A percentile compares a stretch with the other conserved stretches of the same genome.
Evolutionary conservation across 2,113 vertebrate species (phyloP).

Genomic region (Nycticorax nycticorax): DNA sequence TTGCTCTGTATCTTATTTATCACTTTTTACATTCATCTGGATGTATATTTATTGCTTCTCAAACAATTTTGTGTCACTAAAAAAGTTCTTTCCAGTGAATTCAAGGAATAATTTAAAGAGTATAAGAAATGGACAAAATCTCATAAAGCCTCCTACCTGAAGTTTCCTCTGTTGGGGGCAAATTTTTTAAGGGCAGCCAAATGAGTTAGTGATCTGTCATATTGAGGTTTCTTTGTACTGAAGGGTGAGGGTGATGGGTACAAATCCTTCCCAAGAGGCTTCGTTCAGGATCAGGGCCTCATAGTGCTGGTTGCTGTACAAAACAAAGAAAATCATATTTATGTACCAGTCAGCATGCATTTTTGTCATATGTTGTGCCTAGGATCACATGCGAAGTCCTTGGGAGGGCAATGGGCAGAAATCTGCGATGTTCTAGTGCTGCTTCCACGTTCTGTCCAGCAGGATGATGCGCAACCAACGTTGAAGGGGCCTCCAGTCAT

Average conservation of each 20-base stretch:
- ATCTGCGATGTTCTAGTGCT: background rate
- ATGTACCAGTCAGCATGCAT: rapidly evolving
- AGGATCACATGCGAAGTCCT: background rate
- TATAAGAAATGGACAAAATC: background rate
- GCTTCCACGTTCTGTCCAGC: rapidly evolving
- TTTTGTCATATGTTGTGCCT: rapidly evolving
- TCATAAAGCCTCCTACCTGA: background rate
- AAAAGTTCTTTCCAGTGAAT: conserved; percentile 18
- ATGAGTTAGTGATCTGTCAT: background rate
- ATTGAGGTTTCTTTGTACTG: background rate
- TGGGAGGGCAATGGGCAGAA: background rate
- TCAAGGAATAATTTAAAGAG: background rate
- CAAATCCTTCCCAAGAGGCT: background rate
- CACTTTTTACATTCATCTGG: conserved; percentile 41
- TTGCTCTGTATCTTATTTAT: conserved; percentile 59
- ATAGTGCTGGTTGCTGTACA: background rate
- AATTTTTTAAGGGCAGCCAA: background rate
- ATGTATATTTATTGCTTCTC: conserved; percentile 53
- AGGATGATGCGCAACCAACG: rapidly evolving
- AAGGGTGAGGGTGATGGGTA: background rate
- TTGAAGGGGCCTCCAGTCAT: background rate
- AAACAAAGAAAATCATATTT: background rate
- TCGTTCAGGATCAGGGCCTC: rapidly evolving
- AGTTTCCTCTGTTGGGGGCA: background rate
- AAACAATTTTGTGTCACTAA: background rate